Conservation (phyloP, 2,797 vertebrate genomes). For the Poeciliopsis turneri region DNA sequence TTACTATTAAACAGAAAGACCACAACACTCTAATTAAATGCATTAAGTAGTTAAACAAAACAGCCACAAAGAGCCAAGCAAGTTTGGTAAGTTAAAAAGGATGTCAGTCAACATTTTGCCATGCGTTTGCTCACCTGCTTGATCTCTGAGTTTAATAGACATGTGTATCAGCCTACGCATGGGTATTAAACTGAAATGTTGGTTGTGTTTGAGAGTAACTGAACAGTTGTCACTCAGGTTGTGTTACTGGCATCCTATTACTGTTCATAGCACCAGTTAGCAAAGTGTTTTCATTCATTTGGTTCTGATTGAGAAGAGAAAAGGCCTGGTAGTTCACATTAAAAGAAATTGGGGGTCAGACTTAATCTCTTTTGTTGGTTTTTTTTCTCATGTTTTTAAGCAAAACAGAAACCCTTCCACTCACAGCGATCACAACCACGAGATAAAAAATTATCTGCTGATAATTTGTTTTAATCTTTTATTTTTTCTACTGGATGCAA, state of each 20-base stretch:
- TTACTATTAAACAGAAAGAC: constrained; percentile 36
- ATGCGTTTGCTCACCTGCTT: constrained; percentile 59
- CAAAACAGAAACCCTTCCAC: constrained; percentile 65
- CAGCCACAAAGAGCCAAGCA: constrained; percentile 61
- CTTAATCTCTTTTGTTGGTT: constrained; percentile 25
- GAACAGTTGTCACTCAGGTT: constrained; percentile 63
- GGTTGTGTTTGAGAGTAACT: constrained; percentile 56
- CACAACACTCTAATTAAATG: constrained; percentile 51
- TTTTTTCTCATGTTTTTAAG: constrained; percentile 27
- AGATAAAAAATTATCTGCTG: constrained; percentile 51
- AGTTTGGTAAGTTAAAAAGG: constrained; percentile 73
- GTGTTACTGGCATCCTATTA: constrained; percentile 74
- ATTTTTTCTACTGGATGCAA: constrained; percentile 64
- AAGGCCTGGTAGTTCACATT: constrained; percentile 68
- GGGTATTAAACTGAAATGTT: constrained; percentile 68
- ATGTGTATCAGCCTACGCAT: constrained; percentile 69
- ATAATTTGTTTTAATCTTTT: constrained; percentile 50
- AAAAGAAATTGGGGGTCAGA: constrained; percentile 46
- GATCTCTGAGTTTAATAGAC: constrained; percentile 69
- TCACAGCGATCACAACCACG: constrained; percentile 57
- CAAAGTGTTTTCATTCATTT: constrained; percentile 58
- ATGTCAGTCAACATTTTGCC: constrained; percentile 70
- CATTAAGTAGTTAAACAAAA: constrained; percentile 52
- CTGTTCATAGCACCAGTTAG: constrained; percentile 71
- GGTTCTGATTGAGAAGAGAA: constrained; percentile 90